phyloP scores from a whole-genome alignment of 2,888 invertebrate genomes.

The Pristionchus japonicus region DNA sequence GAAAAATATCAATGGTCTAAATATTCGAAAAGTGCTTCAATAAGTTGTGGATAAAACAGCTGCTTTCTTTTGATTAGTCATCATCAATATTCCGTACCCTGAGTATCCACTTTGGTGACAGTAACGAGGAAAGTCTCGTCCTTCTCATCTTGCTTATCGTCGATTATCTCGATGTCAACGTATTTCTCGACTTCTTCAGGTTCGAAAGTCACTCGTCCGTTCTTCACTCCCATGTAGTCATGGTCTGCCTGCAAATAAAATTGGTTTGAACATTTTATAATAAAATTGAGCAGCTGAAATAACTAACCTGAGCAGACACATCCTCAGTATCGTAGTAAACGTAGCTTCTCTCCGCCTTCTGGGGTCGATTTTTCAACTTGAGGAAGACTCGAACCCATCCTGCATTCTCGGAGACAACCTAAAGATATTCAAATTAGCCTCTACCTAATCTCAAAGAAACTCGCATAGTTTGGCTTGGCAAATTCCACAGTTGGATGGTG shows the following conservation, averaged over 20 bases:
- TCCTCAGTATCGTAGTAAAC: conserved; percentile 80
- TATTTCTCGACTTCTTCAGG: conserved; percentile 10
- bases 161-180: conserved; percentile 77
- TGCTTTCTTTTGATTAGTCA: too few species aligned
- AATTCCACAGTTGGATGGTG: conserved; percentile 57
- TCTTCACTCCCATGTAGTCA: conserved; percentile 62
- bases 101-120: conserved; percentile 50
- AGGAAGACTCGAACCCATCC: conserved; percentile 55
- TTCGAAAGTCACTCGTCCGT: neutral
- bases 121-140: conserved; percentile 81
- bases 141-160: conserved; percentile 79
- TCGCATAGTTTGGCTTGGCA: conserved; percentile 60
- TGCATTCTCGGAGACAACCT: conserved; percentile 61
- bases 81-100: conserved; percentile 6
- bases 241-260: conserved; percentile 15
- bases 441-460: neutral
- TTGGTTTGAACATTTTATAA: neutral
- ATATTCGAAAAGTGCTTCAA: too few species aligned
- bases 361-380: conserved; percentile 11
- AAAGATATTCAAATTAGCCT: neutral
- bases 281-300: too few species aligned
- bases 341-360: neutral
- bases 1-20: too few species aligned
- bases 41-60: too few species aligned
- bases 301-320: conserved; percentile 79